Conservation (phyloP, 2,797 vertebrate species). For the Lepus oiostolus region DNA sequence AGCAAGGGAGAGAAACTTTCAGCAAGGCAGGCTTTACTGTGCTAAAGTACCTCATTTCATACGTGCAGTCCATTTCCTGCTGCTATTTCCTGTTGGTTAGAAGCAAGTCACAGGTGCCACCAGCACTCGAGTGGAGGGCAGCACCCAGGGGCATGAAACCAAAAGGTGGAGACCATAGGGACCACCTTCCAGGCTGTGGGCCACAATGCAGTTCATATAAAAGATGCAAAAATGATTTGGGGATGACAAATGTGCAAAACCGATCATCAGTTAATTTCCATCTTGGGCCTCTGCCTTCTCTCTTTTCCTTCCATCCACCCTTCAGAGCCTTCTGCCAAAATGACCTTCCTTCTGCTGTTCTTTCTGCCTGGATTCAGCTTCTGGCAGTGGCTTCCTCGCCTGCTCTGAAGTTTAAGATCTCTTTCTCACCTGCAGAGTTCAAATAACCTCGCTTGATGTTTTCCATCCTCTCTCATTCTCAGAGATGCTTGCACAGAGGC, state of each 20-base stretch:
- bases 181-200: neutral
- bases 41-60: rapidly evolving
- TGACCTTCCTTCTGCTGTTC: neutral
- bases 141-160: neutral
- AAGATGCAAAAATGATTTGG: neutral
- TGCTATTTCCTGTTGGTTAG: neutral
- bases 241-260: neutral
- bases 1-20: neutral
- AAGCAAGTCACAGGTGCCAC: neutral
- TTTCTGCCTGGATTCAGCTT: neutral
- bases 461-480: neutral
- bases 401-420: slow-evolving; percentile 50
- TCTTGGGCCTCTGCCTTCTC: neutral
- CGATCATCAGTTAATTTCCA: neutral
- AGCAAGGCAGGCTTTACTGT: neutral
- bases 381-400: neutral
- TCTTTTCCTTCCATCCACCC: neutral
- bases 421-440: neutral
- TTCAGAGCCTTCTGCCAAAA: neutral
- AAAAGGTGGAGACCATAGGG: neutral
- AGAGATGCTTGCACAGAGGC: neutral
- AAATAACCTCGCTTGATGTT: neutral
- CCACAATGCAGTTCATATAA: neutral
- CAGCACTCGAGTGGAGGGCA: neutral
- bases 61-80: neutral